Evolutionary conservation across 2,797 vertebrate genomes (phyloP).

Genomic region (Ctenopoma kingsleyae): DNA sequence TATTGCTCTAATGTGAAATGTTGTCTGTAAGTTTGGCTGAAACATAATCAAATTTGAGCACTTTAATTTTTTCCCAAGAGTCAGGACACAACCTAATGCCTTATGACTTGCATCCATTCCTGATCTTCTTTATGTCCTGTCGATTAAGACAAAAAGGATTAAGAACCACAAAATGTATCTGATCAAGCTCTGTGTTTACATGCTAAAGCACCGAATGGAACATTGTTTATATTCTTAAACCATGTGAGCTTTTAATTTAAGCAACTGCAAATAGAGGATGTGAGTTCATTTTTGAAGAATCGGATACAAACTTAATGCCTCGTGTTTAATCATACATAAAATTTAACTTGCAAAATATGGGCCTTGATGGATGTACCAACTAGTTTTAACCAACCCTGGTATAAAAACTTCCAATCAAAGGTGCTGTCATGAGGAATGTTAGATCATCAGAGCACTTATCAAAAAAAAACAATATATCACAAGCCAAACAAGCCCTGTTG

Average conservation of each 20-base stretch:
- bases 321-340: slow-evolving; percentile 9
- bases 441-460: slow-evolving; percentile 26
- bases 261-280: slow-evolving; percentile 16
- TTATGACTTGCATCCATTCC: slow-evolving; percentile 81
- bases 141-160: slow-evolving; percentile 42
- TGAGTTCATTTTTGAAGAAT: slow-evolving; percentile 6
- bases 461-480: slow-evolving; percentile 27
- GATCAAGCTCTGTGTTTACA: slow-evolving; percentile 56
- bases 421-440: slow-evolving; percentile 31
- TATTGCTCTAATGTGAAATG: slow-evolving; percentile 31
- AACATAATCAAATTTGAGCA: slow-evolving; percentile 56
- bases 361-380: slow-evolving; percentile 39
- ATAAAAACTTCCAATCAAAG: slow-evolving; percentile 17
- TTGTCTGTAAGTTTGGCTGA: slow-evolving; percentile 42
- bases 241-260: slow-evolving; percentile 28
- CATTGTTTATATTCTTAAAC: slow-evolving; percentile 28
- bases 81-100: slow-evolving; percentile 81
- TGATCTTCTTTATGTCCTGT: slow-evolving; percentile 54
- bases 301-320: slow-evolving; percentile 9
- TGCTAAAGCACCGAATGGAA: slow-evolving; percentile 15
- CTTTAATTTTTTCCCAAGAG: slow-evolving; percentile 50
- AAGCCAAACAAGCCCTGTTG: slow-evolving; percentile 47
- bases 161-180: slow-evolving; percentile 34
- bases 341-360: slow-evolving; percentile 32
- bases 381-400: slow-evolving; percentile 5